phyloP scores from a whole-genome alignment of 30 jellyfish, hydroid and myxozoan species.

The Nemopilema nomurai region DNA sequence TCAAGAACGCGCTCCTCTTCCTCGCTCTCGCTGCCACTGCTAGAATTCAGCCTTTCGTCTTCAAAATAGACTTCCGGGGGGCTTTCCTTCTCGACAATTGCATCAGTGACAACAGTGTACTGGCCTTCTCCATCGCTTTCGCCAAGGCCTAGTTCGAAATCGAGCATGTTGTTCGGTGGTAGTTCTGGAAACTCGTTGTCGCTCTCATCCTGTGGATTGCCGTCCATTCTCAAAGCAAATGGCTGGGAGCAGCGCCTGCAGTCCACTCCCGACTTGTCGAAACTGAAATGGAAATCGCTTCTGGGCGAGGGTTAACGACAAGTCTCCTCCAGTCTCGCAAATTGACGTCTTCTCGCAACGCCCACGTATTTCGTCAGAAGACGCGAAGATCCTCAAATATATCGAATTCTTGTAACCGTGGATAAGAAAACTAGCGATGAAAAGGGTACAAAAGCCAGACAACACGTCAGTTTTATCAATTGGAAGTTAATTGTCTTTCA shows the following conservation, averaged over 20 bases:
- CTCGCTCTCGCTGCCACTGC: constrained; percentile 27
- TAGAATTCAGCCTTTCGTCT: constrained; percentile 1
- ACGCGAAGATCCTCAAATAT: constrained; percentile 20
- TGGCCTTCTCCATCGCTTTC: not conserved
- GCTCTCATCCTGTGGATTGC: constrained; percentile 15
- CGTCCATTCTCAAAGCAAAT: constrained; percentile 22
- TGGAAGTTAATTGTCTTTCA: constrained; percentile 33
- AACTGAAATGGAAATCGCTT: not conserved
- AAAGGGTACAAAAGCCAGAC: constrained; percentile 47
- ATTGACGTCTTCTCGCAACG: not conserved
- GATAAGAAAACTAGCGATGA: constrained; percentile 34
- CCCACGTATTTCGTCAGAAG: constrained; percentile 21
- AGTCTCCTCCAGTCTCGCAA: not conserved
- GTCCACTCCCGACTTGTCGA: not conserved
- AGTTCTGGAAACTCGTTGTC: constrained; percentile 52
- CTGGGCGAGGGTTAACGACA: not conserved
- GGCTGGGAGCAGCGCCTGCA: not conserved
- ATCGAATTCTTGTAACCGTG: constrained; percentile 13
- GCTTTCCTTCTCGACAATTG: constrained; percentile 14
- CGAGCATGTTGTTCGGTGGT: constrained; percentile 59
- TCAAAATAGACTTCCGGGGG: constrained; percentile 15
- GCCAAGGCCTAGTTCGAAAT: constrained; percentile 21
- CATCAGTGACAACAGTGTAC: constrained; percentile 13
- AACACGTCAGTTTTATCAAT: constrained; percentile 32
- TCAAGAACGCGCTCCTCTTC: not conserved